Evolutionary conservation across 2,888 invertebrate genomes (phyloP), one percentile per base, ranked within the genome.

Genomic region (Philereme transversata): DNA sequence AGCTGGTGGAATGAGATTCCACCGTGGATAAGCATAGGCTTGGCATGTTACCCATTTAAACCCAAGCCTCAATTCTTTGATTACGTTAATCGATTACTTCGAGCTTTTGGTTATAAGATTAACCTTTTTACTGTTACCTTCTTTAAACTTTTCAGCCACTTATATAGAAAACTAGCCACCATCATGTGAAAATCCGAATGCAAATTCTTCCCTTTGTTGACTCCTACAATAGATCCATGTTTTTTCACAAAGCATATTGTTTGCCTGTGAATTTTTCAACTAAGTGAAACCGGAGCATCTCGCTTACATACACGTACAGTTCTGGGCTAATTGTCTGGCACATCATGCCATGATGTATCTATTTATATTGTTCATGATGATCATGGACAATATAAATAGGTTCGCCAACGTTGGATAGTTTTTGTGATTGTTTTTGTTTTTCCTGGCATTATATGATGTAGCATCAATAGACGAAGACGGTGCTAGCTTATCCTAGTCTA

Each of bases 181-280:
- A 22, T 22, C 34, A 51, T 58, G 62, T 48, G 59, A 62, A 60
- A 50, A 62, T 57, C 54, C 33, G 36, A 56, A 63, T 59, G 62
- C 44, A 45, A 55, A 59, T 56, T 47, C 36, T 22, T 52, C 43
- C 45, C 41, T 57, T 56, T 63, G 63, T 63, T 56, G 41, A 36
- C 36, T 48, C 11, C 41, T 44, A 59, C 59, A 59, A 59, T 59
- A 45, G 45, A 46, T 52, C 10, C 10, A 35, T 51, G 50, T 52
- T 52, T 59, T 63, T 63, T 59, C 46, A 56, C 43, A 43, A 51
- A 45, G 57, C 44, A 40, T 58, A 61, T 61, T 64, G 58, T 64
- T 58, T 49, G 53, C 34, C 45, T 63, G 63, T 43, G 59, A 54
- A 49, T 57, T 58, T 55, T 54, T 45, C 52, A 57, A 56, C 41